These are phyloP conservation scores for Nyctibius grandis DNA, from an alignment of 2,797 vertebrate species.

Conservation along the genomic window DNA sequence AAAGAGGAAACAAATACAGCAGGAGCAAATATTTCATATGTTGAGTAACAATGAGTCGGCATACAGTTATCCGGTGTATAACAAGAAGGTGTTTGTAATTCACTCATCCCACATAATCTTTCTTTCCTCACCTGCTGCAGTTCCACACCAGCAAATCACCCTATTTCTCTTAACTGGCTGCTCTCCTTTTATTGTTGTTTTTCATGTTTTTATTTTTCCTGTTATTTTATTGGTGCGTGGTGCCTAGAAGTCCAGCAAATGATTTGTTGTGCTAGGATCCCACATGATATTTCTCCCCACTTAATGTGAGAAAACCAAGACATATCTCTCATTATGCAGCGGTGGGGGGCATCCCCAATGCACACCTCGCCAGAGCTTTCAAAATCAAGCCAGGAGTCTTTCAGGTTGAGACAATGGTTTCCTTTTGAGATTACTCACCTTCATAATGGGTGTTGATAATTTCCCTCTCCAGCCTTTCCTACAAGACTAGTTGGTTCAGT, in stretches of 20 bases:
- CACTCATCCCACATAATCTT: not conserved
- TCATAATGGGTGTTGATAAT: fast-evolving
- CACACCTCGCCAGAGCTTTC: fast-evolving
- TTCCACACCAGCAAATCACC: not conserved
- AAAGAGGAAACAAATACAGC: not conserved
- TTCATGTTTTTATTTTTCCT: not conserved
- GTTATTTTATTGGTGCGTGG: not conserved
- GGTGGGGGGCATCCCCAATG: fast-evolving
- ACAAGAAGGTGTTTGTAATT: not conserved
- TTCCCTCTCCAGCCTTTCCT: not conserved
- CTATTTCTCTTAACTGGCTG: not conserved
- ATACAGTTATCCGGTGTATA: fast-evolving
- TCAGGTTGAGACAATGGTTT: not conserved
- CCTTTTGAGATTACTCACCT: not conserved
- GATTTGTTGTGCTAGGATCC: not conserved
- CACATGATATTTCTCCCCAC: not conserved
- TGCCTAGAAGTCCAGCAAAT: not conserved
- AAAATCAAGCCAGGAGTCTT: fast-evolving
- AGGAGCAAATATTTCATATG: not conserved
- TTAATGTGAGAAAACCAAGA: fast-evolving
- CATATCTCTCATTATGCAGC: fast-evolving
- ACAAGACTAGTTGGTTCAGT: not conserved
- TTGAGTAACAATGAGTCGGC: not conserved
- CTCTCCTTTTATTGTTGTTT: not conserved
- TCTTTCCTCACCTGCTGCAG: not conserved